Conservation (phyloP, 2,113 vertebrate species). For the Acrocephalus kingi region DNA sequence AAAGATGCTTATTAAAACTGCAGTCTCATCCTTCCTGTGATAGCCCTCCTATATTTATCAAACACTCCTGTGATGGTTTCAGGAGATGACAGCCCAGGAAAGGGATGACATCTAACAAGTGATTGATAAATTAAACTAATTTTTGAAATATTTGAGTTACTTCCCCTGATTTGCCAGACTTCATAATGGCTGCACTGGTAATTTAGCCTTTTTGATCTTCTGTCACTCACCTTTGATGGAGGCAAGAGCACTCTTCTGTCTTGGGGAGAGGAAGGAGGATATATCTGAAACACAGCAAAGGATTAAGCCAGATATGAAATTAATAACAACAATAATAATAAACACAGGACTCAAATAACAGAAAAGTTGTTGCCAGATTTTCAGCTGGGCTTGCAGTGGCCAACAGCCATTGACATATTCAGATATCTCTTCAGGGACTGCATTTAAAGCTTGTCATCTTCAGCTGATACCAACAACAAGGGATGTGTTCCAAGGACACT, state of each 20-base stretch:
- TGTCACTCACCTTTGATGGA: not conserved
- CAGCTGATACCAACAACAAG: not conserved
- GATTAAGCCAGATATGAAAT: not conserved
- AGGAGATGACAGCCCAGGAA: not conserved
- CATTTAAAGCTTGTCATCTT: conserved; percentile 4
- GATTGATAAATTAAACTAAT: not conserved
- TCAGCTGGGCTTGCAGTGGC: not conserved
- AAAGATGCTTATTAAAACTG: not conserved
- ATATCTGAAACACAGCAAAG: not conserved
- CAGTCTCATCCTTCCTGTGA: not conserved
- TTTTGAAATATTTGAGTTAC: not conserved
- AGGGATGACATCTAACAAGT: not conserved
- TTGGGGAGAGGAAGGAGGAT: not conserved
- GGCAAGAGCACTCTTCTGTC: not conserved
- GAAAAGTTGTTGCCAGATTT: not conserved
- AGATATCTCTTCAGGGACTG: not conserved
- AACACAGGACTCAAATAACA: not conserved
- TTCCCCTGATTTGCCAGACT: not conserved
- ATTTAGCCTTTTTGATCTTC: not conserved
- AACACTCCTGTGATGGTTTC: not conserved
- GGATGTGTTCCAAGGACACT: not conserved
- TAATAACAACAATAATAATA: not conserved
- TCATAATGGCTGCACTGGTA: not conserved
- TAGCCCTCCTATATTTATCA: not conserved
- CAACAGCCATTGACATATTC: not conserved